phyloP scores from a whole-genome alignment of 1,140 invertebrate genomes.

The Sarcophaga peregrina region DNA sequence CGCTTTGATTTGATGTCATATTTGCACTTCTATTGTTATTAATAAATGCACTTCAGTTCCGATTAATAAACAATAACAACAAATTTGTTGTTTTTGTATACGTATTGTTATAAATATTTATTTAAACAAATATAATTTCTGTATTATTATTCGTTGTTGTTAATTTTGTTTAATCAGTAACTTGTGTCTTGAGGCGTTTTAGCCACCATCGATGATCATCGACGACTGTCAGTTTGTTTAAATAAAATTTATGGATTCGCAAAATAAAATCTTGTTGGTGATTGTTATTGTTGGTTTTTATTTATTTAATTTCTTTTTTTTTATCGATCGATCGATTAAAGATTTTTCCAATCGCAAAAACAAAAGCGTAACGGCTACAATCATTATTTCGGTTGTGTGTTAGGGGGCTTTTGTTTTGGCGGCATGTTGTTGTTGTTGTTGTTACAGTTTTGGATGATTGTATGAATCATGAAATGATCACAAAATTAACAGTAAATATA shows the following conservation, averaged over 20 bases:
- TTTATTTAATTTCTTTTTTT: neutral
- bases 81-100: neutral
- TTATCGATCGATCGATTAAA: constrained; percentile 10
- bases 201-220: constrained; percentile 24
- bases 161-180: neutral
- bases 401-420: neutral
- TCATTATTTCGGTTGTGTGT: neutral
- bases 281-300: neutral
- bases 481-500: neutral
- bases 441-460: neutral
- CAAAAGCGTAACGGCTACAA: constrained; percentile 4
- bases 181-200: constrained; percentile 43
- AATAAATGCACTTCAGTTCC: neutral
- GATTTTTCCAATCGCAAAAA: constrained; percentile 34
- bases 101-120: neutral
- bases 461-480: neutral
- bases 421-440: constrained; percentile 20
- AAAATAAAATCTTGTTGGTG: constrained; percentile 24
- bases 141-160: no score
- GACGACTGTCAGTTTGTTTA: constrained; percentile 21
- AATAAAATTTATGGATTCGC: constrained; percentile 28
- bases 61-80: neutral
- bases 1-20: no score
- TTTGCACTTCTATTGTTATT: neutral
- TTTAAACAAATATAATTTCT: neutral